Conservation (phyloP, 2,888 invertebrate genomes). For the Thymelicus lineola region DNA sequence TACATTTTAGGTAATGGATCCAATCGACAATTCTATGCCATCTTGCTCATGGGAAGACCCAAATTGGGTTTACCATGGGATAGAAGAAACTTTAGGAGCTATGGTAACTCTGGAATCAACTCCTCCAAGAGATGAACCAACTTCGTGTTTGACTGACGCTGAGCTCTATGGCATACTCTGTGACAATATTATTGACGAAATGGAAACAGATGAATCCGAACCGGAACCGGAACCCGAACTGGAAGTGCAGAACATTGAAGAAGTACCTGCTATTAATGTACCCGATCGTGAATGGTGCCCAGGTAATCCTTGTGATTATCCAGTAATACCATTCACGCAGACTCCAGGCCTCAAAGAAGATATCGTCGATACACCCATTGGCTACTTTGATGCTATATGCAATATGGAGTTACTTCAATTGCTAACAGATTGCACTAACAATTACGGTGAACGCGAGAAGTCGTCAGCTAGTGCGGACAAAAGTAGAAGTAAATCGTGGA, state of each 20-base stretch:
- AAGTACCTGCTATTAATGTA: constrained; percentile 8
- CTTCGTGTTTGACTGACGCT: constrained; percentile 26
- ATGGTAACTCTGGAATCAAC: constrained; percentile 14
- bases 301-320: constrained; percentile 33
- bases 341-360: constrained; percentile 41
- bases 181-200: constrained; percentile 37
- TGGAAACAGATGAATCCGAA: constrained; percentile 33
- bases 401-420: constrained; percentile 37
- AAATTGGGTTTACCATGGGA: constrained; percentile 14
- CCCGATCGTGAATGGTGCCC: constrained; percentile 36
- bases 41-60: constrained; percentile 14
- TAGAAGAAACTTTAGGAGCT: constrained; percentile 14
- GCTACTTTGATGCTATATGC: constrained; percentile 42
- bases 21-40: constrained; percentile 8
- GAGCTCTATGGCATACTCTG: constrained; percentile 32
- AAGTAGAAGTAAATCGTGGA: constrained; percentile 34
- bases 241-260: constrained; percentile 23
- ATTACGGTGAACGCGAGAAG: constrained; percentile 32
- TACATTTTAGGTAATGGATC: constrained; percentile 4
- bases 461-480: constrained; percentile 13
- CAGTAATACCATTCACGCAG: constrained; percentile 30
- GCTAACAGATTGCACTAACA: constrained; percentile 38
- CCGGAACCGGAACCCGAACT: constrained; percentile 27
- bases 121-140: constrained; percentile 14
- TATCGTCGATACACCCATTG: constrained; percentile 40